These are phyloP conservation scores for Leptodactylus fuscus DNA, from an alignment of 2,113 vertebrate species.

Conservation along the genomic window DNA sequence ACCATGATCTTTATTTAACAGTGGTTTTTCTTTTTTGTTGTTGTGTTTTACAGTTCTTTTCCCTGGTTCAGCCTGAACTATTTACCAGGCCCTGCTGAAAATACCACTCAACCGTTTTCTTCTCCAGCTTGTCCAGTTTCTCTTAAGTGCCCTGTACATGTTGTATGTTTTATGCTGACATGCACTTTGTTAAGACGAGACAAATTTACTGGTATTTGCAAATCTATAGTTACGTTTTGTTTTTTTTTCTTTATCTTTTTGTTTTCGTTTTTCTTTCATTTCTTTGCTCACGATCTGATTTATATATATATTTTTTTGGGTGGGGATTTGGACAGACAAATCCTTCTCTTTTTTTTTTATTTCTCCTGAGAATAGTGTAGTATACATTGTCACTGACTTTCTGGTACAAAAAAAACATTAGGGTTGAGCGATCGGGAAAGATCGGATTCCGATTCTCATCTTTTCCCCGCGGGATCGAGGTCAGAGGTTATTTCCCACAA, in stretches of 20 bases:
- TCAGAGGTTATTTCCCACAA: no score
- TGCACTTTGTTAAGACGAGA: conserved; percentile 84
- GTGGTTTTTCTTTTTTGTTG: conserved; percentile 99
- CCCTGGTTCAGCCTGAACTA: conserved; percentile 99
- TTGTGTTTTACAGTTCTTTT: conserved; percentile 99
- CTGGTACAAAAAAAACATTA: background rate
- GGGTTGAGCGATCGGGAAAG: no score
- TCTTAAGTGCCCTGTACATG: conserved; percentile 97
- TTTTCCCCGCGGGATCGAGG: no score
- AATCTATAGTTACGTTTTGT: conserved; percentile 82
- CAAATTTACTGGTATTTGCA: conserved; percentile 86
- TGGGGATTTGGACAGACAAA: conserved; percentile 75
- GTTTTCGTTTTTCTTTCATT: conserved; percentile 3
- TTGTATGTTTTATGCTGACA: conserved; percentile 91
- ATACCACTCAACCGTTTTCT: conserved; percentile 99
- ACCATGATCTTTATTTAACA: conserved; percentile 98
- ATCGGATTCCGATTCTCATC: no score
- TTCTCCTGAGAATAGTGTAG: background rate
- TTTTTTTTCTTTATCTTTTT: conserved; percentile 64
- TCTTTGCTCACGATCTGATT: conserved; percentile 74
- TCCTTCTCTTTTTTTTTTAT: background rate
- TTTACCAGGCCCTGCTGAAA: conserved; percentile 99
- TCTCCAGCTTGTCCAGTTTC: conserved; percentile 99
- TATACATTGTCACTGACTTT: background rate
- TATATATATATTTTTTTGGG: conserved; percentile 66